Conservation (phyloP, 2,888 invertebrate genomes). For the Perithous albicinctus region DNA sequence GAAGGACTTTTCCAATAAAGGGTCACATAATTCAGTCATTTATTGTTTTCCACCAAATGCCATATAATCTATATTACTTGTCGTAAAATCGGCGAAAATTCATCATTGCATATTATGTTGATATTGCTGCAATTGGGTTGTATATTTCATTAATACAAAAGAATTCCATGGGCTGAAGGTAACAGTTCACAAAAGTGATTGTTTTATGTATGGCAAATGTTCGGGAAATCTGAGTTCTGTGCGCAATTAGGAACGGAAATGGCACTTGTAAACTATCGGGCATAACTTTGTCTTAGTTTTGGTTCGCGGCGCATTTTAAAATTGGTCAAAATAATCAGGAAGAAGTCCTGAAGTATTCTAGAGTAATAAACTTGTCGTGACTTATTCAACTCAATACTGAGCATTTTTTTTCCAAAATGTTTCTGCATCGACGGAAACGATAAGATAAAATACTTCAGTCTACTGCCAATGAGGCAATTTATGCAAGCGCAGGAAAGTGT, state of each 20-base stretch:
- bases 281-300: not conserved
- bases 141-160: conserved; percentile 18
- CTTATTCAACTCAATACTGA: conserved; percentile 7
- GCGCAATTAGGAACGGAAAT: not conserved
- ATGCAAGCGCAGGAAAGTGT: conserved; percentile 1
- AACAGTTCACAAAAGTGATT: not conserved
- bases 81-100: conserved; percentile 47
- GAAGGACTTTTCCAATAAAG: conserved; percentile 1
- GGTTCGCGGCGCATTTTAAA: not conserved
- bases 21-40: conserved; percentile 51
- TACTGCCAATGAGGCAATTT: conserved; percentile 7
- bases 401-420: conserved; percentile 15
- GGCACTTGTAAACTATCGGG: not conserved
- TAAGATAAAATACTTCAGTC: conserved; percentile 29
- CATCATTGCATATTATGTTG: conserved; percentile 42
- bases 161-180: conserved; percentile 29
- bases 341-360: conserved; percentile 1
- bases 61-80: conserved; percentile 50
- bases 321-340: not conserved
- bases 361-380: not conserved
- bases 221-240: conserved; percentile 24
- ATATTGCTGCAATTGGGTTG: conserved; percentile 49
- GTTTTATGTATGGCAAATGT: conserved; percentile 21
- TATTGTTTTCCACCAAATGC: conserved; percentile 51
- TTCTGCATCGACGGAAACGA: conserved; percentile 41